These are phyloP conservation scores for Drosophila pseudotalamancana DNA, from an alignment of 2,888 invertebrate species.

Conservation along the genomic window DNA sequence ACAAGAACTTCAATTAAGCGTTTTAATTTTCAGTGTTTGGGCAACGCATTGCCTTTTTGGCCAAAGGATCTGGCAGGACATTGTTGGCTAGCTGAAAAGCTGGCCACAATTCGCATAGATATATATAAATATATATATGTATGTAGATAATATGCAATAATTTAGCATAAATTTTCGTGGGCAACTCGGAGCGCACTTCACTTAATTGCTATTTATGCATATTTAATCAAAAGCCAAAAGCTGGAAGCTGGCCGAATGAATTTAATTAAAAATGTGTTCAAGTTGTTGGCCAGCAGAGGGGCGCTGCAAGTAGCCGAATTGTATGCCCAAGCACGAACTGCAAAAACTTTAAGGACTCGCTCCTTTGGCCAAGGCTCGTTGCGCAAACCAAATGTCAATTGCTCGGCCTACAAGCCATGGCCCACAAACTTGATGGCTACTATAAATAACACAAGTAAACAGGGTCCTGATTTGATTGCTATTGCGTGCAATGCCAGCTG, in stretches of 20 bases:
- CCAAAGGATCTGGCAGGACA: slow-evolving; percentile 42
- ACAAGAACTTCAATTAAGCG: slow-evolving; percentile 61
- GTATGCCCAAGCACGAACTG: slow-evolving; percentile 46
- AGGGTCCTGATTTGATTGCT: slow-evolving; percentile 49
- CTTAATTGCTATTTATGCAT: slow-evolving; percentile 70
- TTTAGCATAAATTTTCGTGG: slow-evolving; percentile 66
- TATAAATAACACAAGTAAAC: slow-evolving; percentile 47
- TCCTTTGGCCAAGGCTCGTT: background rate
- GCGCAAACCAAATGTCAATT: slow-evolving; percentile 28
- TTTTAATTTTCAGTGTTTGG: slow-evolving; percentile 68
- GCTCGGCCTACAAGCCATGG: slow-evolving; percentile 5
- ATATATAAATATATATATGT: no score
- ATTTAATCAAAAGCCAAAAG: slow-evolving; percentile 55
- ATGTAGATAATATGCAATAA: slow-evolving; percentile 68
- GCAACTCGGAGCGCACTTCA: slow-evolving; percentile 24
- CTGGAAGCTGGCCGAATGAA: slow-evolving; percentile 1
- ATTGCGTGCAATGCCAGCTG: slow-evolving; percentile 38
- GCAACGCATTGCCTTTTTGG: slow-evolving; percentile 31
- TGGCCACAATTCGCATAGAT: slow-evolving; percentile 38
- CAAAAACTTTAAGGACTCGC: slow-evolving; percentile 20
- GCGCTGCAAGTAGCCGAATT: slow-evolving; percentile 24
- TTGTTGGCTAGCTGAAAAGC: slow-evolving; percentile 11
- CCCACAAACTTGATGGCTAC: slow-evolving; percentile 6
- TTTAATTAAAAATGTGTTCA: slow-evolving; percentile 36
- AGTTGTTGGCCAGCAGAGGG: background rate